phyloP scores from a whole-genome alignment of 92 coral and sea anemone genomes.

The Palythoa caribaeorum region DNA sequence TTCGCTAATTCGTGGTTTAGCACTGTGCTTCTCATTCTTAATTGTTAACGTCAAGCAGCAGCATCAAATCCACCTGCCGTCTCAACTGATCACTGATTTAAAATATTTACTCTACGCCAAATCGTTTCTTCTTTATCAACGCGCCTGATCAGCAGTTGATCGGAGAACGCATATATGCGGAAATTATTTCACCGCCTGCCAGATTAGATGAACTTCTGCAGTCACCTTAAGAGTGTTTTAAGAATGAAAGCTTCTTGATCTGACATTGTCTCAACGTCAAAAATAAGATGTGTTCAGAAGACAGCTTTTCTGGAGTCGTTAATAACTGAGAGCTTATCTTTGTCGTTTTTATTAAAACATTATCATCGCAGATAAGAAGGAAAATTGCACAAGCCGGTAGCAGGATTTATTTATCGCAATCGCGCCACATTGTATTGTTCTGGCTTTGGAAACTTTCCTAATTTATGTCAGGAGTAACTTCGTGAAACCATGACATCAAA shows the following conservation, averaged over 20 bases:
- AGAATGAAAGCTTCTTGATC: neutral
- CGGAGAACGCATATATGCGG: neutral
- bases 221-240: neutral
- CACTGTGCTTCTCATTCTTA: neutral
- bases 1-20: neutral
- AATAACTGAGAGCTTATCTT: neutral
- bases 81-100: neutral
- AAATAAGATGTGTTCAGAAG: neutral
- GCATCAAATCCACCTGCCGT: conserved; percentile 26
- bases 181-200: neutral
- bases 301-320: neutral
- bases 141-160: neutral
- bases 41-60: neutral
- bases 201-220: neutral
- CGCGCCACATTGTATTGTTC: neutral
- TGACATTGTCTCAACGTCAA: neutral
- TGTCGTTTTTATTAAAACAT: neutral
- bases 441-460: neutral
- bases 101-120: neutral
- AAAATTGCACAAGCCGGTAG: conserved; percentile 3
- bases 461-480: neutral
- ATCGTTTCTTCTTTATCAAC: neutral
- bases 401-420: neutral
- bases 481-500: conserved; percentile 3
- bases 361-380: neutral